Base-by-base conservation (phyloP, 2,113 vertebrate species). In the Myotis lucifugus region DNA sequence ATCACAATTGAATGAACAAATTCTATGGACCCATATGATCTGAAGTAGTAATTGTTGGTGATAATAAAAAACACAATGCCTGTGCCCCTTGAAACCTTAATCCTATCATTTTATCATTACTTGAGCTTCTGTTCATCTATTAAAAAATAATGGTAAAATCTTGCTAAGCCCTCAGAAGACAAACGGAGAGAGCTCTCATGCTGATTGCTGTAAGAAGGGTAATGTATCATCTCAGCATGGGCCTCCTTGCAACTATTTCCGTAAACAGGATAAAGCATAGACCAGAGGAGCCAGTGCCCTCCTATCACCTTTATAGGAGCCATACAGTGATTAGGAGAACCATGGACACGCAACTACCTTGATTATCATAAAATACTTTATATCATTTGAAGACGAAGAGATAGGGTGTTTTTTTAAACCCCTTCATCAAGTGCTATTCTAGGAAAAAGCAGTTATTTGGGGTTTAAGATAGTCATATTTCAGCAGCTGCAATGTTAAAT, bases 191-290 rank as follows among this genome's bases (percentile, higher is more conserved):
- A 25, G 79, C 56, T 29, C 37, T 70, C 88, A 59, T 96, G 88
- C 94, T 97, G 94, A 90, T 56, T 97, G 42, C 82, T 77, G 61
- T 93, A 79, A 93, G 73, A 83, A 96, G n/a, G 46, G 84, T 50
- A 90, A 82, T 96, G 92, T 91, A 93, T 97, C 81, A 96, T 56
- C 83, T 94, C 42, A 6, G 70, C 90, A 86, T 29, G 88, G 83
- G 77, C 94, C 77, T 82, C 73, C 81, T 95, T 97, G 81, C 92
- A 97, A 97, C 32, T 92, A 67, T 91, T 97, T 96, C 96, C 98
- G 54, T 93, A 94, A 96, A 98, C 97, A 97, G 87, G 88, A 88
- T 93, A 94, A 87, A 83, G 85, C 94, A 94, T 94, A 93, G 73
- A 97, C 59, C 73, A 85, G 76, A 90, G 90, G 90, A 48, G 42